phyloP scores from a whole-genome alignment of 2,888 invertebrate genomes.

The Listrodromus nycthemerus region DNA sequence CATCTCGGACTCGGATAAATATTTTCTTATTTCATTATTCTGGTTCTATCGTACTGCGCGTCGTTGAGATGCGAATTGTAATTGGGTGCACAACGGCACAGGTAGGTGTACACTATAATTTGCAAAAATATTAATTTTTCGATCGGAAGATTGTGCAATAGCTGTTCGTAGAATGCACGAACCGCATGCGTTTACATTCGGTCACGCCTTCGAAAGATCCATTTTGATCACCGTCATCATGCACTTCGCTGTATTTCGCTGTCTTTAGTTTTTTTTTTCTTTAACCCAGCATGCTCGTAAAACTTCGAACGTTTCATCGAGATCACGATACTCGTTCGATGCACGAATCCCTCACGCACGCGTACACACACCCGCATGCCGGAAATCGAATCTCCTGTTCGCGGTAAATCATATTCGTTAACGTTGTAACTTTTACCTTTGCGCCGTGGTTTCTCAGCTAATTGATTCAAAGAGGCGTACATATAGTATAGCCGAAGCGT shows the following conservation, averaged over 20 bases:
- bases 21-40: too few relatives aligned
- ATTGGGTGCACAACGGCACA: too few relatives aligned
- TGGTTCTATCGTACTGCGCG: too few relatives aligned
- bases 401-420: constrained; percentile 46
- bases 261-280: constrained; percentile 17
- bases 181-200: background rate
- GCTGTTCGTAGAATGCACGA: background rate
- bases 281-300: constrained; percentile 13
- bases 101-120: background rate
- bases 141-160: background rate
- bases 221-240: constrained; percentile 32
- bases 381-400: constrained; percentile 41
- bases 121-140: background rate
- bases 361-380: constrained; percentile 18
- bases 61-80: too few relatives aligned
- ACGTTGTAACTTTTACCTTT: constrained; percentile 21
- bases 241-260: constrained; percentile 41
- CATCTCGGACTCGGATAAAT: too few relatives aligned
- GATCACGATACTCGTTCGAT: background rate
- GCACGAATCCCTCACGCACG: constrained; percentile 12
- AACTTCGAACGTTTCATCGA: constrained; percentile 11
- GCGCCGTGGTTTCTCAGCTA: constrained; percentile 21
- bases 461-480: constrained; percentile 37
- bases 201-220: constrained; percentile 26
- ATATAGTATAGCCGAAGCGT: background rate